A percentile compares a stretch with the other conserved stretches of the same genome.
phyloP scores from a whole-genome alignment of 2,797 vertebrate genomes.

The Limosa lapponica region DNA sequence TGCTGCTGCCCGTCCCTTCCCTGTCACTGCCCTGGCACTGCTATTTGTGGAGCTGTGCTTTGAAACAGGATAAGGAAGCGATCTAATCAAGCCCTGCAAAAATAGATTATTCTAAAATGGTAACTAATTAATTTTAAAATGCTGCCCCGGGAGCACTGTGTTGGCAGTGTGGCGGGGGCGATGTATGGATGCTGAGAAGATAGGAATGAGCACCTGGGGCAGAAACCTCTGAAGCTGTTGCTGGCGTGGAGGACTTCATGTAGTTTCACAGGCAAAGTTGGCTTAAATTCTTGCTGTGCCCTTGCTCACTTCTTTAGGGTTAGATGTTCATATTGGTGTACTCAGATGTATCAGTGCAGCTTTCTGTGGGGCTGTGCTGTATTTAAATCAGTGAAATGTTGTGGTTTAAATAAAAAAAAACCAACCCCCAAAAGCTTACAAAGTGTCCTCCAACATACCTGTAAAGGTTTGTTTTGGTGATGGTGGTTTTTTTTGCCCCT shows the following conservation, averaged over 20 bases:
- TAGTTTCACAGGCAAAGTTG: background rate
- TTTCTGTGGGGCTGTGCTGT: background rate
- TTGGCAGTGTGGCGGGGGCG: constrained; percentile 27
- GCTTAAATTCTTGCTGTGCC: background rate
- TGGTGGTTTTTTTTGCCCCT: background rate
- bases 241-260: background rate
- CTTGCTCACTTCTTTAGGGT: background rate
- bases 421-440: fast-evolving
- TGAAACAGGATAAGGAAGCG: constrained; percentile 62
- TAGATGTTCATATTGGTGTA: background rate
- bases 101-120: constrained; percentile 55
- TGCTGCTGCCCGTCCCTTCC: background rate
- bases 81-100: constrained; percentile 44
- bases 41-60: constrained; percentile 49
- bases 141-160: background rate
- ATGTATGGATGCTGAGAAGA: background rate
- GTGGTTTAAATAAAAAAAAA: background rate
- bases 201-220: constrained; percentile 1
- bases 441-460: background rate
- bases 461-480: background rate
- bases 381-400: background rate
- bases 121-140: constrained; percentile 53
- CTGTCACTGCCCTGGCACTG: fast-evolving
- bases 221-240: background rate
- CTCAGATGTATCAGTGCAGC: background rate